Conservation (phyloP, 2,797 vertebrate species). For the Labeo calbasu region DNA sequence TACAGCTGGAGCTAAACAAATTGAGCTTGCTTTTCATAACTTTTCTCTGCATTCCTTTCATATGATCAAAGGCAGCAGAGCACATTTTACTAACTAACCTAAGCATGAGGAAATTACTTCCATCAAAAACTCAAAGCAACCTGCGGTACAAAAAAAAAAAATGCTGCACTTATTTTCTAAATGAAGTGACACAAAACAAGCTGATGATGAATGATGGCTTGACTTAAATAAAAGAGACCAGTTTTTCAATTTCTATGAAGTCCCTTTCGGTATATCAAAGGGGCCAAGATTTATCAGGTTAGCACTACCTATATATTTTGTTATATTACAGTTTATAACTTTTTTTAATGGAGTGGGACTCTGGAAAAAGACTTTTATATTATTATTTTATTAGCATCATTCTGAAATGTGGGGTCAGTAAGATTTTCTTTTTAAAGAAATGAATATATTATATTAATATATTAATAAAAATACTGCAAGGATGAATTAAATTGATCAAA, state of each 20-base stretch:
- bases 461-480: not conserved
- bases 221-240: slow-evolving; percentile 64
- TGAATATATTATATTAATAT: too few species aligned
- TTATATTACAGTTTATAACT: not conserved
- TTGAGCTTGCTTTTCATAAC: slow-evolving; percentile 68
- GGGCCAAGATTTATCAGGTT: not conserved
- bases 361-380: too few species aligned
- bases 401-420: not conserved
- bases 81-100: slow-evolving; percentile 66
- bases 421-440: not conserved
- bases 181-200: slow-evolving; percentile 63
- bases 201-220: slow-evolving; percentile 60
- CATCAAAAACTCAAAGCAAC: slow-evolving; percentile 44
- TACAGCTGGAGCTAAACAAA: slow-evolving; percentile 59
- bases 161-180: slow-evolving; percentile 60
- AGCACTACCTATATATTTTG: not conserved
- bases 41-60: slow-evolving; percentile 69
- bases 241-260: slow-evolving; percentile 51
- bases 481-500: not conserved
- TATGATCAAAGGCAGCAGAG: slow-evolving; percentile 67
- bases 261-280: slow-evolving; percentile 19
- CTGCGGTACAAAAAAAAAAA: slow-evolving; percentile 61
- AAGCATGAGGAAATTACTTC: slow-evolving; percentile 63
- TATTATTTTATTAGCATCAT: not conserved
- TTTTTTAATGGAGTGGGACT: not conserved